These are phyloP conservation scores for Nemoura dubitans DNA, from an alignment of 2,888 invertebrate species.

Conservation along the genomic window DNA sequence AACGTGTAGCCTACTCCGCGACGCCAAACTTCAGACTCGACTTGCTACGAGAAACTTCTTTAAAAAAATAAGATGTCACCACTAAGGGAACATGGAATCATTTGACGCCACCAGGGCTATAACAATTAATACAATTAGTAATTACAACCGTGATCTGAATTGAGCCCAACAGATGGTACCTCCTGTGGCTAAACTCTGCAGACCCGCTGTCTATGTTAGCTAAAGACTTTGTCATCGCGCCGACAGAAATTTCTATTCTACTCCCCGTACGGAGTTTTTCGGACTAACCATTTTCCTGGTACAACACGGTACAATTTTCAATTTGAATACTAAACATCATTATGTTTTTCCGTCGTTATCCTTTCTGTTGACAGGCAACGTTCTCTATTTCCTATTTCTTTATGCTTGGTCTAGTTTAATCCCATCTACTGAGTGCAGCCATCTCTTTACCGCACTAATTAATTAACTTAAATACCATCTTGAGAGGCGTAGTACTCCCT, in stretches of 20 bases:
- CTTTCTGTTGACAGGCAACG: neutral
- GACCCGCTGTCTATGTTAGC: neutral
- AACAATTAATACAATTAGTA: neutral
- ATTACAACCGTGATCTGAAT: neutral
- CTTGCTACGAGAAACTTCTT: neutral
- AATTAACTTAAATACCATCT: slow-evolving; percentile 7
- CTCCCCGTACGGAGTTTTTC: neutral
- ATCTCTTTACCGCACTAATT: neutral
- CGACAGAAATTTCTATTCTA: neutral
- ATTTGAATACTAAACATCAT: neutral
- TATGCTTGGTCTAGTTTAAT: neutral
- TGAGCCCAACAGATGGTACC: neutral
- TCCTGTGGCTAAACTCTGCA: neutral
- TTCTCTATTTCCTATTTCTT: neutral
- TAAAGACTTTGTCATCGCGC: neutral
- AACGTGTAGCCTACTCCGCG: neutral
- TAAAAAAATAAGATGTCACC: neutral
- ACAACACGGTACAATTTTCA: neutral
- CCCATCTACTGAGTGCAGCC: neutral
- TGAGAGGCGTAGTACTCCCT: neutral
- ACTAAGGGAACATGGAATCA: neutral
- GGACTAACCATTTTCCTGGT: neutral
- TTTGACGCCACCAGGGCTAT: neutral
- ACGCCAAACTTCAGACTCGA: neutral
- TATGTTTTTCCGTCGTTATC: neutral